These are phyloP conservation scores for Oncorhynchus clarkii DNA, from an alignment of 2,113 vertebrate species.

Conservation along the genomic window DNA sequence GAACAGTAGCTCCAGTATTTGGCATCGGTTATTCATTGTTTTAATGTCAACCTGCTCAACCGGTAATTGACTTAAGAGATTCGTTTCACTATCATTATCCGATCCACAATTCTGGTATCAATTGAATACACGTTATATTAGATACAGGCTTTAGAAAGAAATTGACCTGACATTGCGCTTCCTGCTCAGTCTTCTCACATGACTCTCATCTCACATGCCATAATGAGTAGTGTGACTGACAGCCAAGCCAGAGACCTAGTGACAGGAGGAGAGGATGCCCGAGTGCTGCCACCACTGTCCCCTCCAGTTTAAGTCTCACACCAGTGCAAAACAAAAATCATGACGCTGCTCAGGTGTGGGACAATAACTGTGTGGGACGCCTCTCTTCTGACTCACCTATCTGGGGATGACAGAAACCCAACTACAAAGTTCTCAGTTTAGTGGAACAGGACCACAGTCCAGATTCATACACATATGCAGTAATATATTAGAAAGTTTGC, in stretches of 20 bases:
- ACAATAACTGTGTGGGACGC: slow-evolving; percentile 72
- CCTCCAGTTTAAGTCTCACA: slow-evolving; percentile 82
- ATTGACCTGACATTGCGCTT: too few relatives aligned
- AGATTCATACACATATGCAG: not conserved
- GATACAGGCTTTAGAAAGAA: not conserved
- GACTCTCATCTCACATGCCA: not conserved
- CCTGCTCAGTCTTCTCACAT: too few relatives aligned
- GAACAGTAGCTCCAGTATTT: too few relatives aligned
- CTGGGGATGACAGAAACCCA: not conserved
- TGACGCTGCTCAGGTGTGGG: slow-evolving; percentile 82
- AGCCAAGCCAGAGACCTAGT: not conserved
- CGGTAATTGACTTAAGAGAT: too few relatives aligned
- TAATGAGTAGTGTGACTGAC: not conserved
- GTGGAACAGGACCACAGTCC: not conserved
- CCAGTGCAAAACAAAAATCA: slow-evolving; percentile 81
- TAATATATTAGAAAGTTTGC: too few relatives aligned
- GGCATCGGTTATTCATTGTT: too few relatives aligned
- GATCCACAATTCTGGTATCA: too few relatives aligned
- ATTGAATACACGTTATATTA: too few relatives aligned
- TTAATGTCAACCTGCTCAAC: too few relatives aligned
- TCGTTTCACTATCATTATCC: too few relatives aligned
- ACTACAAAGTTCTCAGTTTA: not conserved
- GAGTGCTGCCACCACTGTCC: slow-evolving; percentile 43
- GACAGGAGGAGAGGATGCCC: slow-evolving; percentile 15
- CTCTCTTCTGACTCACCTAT: slow-evolving; percentile 14